A percentile compares a stretch with the other conserved stretches of the same genome.
Conservation (phyloP, 2,888 invertebrate species). For the Cephus rjabovi region DNA sequence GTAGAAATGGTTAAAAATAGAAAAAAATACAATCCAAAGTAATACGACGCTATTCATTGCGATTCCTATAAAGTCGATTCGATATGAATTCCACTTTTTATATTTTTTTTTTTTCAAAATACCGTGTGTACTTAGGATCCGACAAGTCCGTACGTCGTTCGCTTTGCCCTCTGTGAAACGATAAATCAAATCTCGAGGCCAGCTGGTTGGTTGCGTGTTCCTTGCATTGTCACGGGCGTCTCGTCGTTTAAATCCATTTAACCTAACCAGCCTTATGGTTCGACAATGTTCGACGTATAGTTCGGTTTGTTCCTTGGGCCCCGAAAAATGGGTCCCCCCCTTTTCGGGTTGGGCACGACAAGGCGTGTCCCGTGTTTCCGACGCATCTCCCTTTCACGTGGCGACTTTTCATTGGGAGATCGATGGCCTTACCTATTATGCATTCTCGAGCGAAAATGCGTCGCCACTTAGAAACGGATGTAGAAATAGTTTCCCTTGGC, state of each 20-base stretch:
- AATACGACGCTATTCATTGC: not conserved
- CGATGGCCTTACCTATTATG: slow-evolving; percentile 11
- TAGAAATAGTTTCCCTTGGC: not conserved
- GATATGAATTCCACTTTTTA: not conserved
- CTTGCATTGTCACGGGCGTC: slow-evolving; percentile 35
- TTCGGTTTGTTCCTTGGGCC: slow-evolving; percentile 25
- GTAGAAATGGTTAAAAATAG: not conserved
- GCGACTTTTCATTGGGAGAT: slow-evolving; percentile 33
- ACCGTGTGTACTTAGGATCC: slow-evolving; percentile 37
- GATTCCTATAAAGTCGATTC: not conserved
- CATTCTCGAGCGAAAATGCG: not conserved
- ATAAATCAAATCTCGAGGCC: slow-evolving; percentile 43
- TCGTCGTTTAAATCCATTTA: slow-evolving; percentile 53
- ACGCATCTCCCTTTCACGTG: slow-evolving; percentile 4
- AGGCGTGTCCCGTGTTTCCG: slow-evolving; percentile 52
- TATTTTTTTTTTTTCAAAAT: not conserved
- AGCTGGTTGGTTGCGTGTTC: slow-evolving; percentile 45
- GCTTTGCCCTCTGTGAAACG: slow-evolving; percentile 23
- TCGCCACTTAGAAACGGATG: not conserved
- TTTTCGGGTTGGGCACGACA: slow-evolving; percentile 21
- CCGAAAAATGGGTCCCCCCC: slow-evolving; percentile 30
- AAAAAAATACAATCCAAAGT: not conserved
- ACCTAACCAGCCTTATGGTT: slow-evolving; percentile 12
- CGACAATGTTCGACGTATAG: not conserved
- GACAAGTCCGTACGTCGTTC: slow-evolving; percentile 5